Conservation (phyloP, 2,797 vertebrate genomes). For the Streptopelia turtur region DNA sequence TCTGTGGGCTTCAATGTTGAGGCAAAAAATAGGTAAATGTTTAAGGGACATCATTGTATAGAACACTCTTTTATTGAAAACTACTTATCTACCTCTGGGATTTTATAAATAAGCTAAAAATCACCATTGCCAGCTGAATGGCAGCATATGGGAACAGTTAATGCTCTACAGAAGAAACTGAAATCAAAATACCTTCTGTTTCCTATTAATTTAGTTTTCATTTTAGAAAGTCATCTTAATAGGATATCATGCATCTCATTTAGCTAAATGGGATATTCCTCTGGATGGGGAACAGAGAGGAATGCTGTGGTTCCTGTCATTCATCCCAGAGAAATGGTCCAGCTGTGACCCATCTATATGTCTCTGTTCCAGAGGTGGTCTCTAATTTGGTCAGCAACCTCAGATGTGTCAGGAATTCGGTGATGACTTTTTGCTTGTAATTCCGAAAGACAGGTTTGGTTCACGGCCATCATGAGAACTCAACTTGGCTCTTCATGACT, state of each 20-base stretch:
- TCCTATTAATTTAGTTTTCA: conserved; percentile 37
- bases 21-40: not conserved
- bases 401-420: not conserved
- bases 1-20: not conserved
- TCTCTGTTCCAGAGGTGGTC: no score
- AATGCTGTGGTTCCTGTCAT: not conserved
- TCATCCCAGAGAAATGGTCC: no score
- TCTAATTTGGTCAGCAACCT: no score
- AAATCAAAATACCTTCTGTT: conserved; percentile 41
- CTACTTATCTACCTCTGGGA: not conserved
- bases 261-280: not conserved
- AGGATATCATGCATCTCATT: conserved; percentile 2
- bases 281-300: not conserved
- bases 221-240: conserved; percentile 45
- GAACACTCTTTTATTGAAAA: not conserved
- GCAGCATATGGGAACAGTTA: conserved; percentile 5
- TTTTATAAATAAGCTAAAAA: conserved; percentile 12
- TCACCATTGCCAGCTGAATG: not conserved
- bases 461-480: not conserved
- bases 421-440: not conserved
- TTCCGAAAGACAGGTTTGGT: not conserved
- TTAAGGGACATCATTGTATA: not conserved
- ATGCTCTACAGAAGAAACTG: not conserved
- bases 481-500: not conserved
- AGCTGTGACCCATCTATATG: no score